phyloP scores from a whole-genome alignment of 2,797 vertebrate species.

The Setipinna tenuifilis region DNA sequence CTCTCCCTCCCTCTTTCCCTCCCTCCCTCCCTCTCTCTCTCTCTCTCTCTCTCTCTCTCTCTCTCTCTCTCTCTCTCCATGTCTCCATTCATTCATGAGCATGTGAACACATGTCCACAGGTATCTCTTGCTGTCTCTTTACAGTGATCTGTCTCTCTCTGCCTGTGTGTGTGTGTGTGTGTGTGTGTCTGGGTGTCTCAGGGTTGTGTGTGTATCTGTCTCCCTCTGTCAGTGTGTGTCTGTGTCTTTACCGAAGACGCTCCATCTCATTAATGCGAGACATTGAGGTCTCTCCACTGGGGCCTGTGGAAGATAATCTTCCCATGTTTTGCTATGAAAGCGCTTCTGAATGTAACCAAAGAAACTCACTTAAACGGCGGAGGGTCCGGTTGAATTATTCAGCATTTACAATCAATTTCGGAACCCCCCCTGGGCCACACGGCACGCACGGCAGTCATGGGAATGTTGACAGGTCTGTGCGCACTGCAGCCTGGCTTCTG shows the following conservation, averaged over 20 bases:
- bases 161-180: slow-evolving; percentile 25
- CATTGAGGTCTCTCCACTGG: slow-evolving; percentile 66
- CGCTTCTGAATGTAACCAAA: slow-evolving; percentile 83
- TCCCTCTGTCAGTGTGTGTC: slow-evolving; percentile 43
- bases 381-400: slow-evolving; percentile 79
- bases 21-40: background rate
- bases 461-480: slow-evolving; percentile 77
- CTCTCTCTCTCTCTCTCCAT: slow-evolving; percentile 49
- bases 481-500: slow-evolving; percentile 62
- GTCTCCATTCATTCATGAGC: slow-evolving; percentile 53
- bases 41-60: slow-evolving; percentile 29
- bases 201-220: slow-evolving; percentile 18
- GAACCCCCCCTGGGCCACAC: slow-evolving; percentile 57
- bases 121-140: slow-evolving; percentile 43
- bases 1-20: background rate
- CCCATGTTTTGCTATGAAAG: slow-evolving; percentile 83
- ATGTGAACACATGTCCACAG: slow-evolving; percentile 38
- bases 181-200: background rate
- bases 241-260: slow-evolving; percentile 67
- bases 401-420: slow-evolving; percentile 82
- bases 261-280: slow-evolving; percentile 72
- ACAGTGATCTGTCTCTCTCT: background rate
- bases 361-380: slow-evolving; percentile 78
- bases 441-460: slow-evolving; percentile 71
- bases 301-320: slow-evolving; percentile 77